phyloP scores from a whole-genome alignment of 2,113 vertebrate genomes.

The Cavia aperea region DNA sequence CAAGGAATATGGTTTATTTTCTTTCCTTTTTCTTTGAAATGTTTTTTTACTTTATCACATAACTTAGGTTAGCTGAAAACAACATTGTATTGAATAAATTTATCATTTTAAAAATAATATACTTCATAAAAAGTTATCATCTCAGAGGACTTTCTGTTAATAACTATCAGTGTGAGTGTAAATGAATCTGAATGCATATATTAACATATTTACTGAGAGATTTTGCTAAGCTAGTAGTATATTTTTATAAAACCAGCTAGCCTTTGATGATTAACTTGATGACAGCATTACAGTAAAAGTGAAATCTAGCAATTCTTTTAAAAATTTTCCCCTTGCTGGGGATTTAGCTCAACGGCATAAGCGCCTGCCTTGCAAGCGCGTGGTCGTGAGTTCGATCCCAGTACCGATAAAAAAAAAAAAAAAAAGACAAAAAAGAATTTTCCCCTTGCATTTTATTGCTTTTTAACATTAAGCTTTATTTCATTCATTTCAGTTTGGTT shows the following conservation, averaged over 20 bases:
- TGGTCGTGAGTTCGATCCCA: too few relatives aligned
- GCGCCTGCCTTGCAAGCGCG: too few relatives aligned
- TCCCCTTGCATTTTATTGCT: not conserved
- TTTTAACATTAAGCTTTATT: constrained; percentile 9
- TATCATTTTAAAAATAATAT: not conserved
- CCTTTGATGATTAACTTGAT: not conserved
- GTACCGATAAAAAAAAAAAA: too few relatives aligned
- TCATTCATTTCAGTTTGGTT: not conserved
- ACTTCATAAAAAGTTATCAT: not conserved
- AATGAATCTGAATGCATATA: not conserved
- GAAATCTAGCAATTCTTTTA: not conserved
- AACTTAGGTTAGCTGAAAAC: constrained; percentile 17
- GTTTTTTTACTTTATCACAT: not conserved
- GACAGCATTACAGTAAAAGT: not conserved
- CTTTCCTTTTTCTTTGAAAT: not conserved
- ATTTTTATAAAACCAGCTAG: not conserved
- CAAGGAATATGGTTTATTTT: not conserved
- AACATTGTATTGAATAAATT: not conserved
- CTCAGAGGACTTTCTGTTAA: not conserved
- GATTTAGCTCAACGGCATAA: too few relatives aligned
- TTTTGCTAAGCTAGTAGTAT: not conserved
- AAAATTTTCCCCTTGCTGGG: not conserved
- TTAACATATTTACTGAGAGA: not conserved
- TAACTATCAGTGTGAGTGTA: not conserved
- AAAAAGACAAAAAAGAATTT: not conserved